These are phyloP conservation scores for Trachelus iudaicus DNA, from an alignment of 2,888 invertebrate species.

Conservation along the genomic window DNA sequence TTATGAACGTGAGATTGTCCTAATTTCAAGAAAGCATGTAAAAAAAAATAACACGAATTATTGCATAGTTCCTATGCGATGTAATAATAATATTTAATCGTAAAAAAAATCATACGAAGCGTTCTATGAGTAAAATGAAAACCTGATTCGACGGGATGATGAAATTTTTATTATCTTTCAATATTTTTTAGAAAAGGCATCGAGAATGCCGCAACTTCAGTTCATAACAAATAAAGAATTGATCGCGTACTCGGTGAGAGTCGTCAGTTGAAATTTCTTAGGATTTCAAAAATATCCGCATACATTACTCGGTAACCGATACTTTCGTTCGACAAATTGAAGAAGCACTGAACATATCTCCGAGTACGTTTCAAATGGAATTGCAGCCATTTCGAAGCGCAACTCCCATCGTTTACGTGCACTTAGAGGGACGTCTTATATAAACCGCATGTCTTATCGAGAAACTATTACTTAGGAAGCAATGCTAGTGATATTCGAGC, in stretches of 20 bases:
- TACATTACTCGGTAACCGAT: neutral
- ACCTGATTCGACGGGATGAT: neutral
- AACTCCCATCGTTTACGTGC: conserved; percentile 13
- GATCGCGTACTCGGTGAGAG: neutral
- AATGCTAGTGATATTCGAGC: neutral
- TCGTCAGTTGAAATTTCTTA: neutral
- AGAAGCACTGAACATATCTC: conserved; percentile 24
- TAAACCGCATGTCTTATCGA: conserved; percentile 14
- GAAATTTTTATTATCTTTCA: no score
- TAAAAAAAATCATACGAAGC: neutral
- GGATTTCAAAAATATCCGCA: neutral
- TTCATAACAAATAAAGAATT: neutral
- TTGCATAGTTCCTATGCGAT: neutral
- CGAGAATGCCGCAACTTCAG: no score
- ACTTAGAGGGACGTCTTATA: conserved; percentile 14
- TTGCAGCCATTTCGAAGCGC: neutral
- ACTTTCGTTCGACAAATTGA: neutral
- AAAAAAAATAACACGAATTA: conserved; percentile 25
- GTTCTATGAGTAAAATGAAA: neutral
- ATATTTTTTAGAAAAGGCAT: no score
- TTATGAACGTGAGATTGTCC: conserved; percentile 80
- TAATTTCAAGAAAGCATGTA: conserved; percentile 47
- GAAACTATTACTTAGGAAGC: conserved; percentile 1
- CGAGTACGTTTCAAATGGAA: conserved; percentile 1
- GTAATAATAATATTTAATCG: no score